Conservation (phyloP, 2,113 vertebrate genomes). For the Dicrurus megarhynchus region DNA sequence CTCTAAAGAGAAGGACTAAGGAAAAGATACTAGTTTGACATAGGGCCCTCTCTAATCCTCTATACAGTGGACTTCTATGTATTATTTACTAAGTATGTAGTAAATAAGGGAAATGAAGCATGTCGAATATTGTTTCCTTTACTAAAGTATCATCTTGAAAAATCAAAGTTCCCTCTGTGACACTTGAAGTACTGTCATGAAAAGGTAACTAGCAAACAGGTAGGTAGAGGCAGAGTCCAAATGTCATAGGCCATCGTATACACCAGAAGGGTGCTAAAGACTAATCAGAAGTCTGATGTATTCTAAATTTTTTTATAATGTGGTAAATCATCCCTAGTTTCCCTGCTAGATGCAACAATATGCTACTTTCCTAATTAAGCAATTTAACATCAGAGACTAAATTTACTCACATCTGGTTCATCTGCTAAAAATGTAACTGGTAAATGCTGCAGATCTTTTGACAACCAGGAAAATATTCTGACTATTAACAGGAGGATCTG, state of each 20-base stretch:
- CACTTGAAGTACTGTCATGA: neutral
- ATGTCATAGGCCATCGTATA: neutral
- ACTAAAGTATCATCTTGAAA: neutral
- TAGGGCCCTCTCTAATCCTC: neutral
- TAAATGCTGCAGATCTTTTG: neutral
- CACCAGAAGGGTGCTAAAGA: neutral
- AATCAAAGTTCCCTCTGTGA: neutral
- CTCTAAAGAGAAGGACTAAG: neutral
- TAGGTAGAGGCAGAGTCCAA: neutral
- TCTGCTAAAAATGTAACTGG: constrained; percentile 36
- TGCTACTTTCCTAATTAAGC: constrained; percentile 21
- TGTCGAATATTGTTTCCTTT: neutral
- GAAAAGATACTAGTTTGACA: neutral
- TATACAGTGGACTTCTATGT: neutral
- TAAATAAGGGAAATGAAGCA: neutral
- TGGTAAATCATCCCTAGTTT: constrained; percentile 1
- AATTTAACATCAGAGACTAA: constrained; percentile 32
- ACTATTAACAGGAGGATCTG: neutral
- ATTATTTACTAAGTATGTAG: neutral
- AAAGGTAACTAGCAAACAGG: neutral
- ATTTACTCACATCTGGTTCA: constrained; percentile 39
- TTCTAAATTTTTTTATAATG: neutral
- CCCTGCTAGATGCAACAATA: neutral
- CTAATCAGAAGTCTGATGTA: neutral
- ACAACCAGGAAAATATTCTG: neutral